Evolutionary conservation across 1,140 invertebrate species (phyloP).

Genomic region (Tetramorium parvispinum): DNA sequence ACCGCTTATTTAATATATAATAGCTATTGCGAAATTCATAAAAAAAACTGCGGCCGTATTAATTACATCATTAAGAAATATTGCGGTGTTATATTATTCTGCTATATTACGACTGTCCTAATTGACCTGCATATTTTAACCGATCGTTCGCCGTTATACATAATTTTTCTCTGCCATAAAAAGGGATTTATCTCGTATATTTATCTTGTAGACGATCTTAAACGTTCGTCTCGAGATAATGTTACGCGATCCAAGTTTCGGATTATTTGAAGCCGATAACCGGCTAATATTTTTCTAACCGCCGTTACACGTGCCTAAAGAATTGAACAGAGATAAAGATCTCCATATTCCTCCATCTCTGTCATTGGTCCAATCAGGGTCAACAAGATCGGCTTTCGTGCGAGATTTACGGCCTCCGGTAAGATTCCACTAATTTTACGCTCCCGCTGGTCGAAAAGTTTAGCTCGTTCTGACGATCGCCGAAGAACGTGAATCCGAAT

Average conservation of each 20-base stretch:
- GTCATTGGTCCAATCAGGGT: conserved; percentile 68
- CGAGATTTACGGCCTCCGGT: conserved; percentile 68
- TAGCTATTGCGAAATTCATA: background rate
- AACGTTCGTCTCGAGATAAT: conserved; percentile 39
- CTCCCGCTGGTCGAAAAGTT: conserved; percentile 60
- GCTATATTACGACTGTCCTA: background rate
- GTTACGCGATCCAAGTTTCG: conserved; percentile 24
- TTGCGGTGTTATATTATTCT: background rate
- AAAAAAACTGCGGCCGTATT: background rate
- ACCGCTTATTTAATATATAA: background rate
- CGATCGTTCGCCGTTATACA: background rate
- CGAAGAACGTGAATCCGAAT: conserved; percentile 46
- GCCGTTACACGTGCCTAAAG: conserved; percentile 31
- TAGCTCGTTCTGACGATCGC: conserved; percentile 47
- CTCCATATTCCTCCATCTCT: conserved; percentile 35
- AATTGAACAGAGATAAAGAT: conserved; percentile 55
- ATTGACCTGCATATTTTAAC: background rate
- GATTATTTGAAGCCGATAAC: conserved; percentile 23
- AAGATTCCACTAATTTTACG: conserved; percentile 70
- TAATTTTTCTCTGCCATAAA: background rate
- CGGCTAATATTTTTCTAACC: conserved; percentile 59
- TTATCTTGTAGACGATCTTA: background rate
- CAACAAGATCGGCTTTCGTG: conserved; percentile 73
- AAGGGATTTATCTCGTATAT: background rate
- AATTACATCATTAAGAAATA: conserved; percentile 7